phyloP scores from a whole-genome alignment of 2,113 vertebrate species.

The Oncorhynchus gorbuscha region DNA sequence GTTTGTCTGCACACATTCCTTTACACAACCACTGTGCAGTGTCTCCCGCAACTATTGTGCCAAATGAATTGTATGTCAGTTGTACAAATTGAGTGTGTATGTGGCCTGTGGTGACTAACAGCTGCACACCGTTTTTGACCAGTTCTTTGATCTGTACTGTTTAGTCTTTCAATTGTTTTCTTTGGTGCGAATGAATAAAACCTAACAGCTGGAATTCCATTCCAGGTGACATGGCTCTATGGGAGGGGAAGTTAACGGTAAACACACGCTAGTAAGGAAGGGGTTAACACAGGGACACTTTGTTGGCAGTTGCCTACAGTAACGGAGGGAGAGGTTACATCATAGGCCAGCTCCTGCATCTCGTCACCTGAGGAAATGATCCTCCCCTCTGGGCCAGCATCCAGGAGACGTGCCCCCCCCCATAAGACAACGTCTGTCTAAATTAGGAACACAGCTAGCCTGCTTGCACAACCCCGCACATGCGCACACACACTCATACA shows the following conservation, averaged over 20 bases:
- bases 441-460: conserved; percentile 27
- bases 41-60: too few species aligned
- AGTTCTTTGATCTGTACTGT: too few species aligned
- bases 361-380: conserved; percentile 36
- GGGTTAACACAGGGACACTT: neutral
- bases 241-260: neutral
- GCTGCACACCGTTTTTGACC: too few species aligned
- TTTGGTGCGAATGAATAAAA: too few species aligned
- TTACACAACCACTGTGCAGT: too few species aligned
- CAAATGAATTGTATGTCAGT: too few species aligned
- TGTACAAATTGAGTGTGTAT: too few species aligned
- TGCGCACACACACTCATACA: neutral
- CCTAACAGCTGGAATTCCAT: too few species aligned
- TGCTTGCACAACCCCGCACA: conserved; percentile 6
- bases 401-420: conserved; percentile 1
- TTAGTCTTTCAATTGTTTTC: too few species aligned
- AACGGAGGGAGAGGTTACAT: conserved; percentile 30
- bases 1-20: too few species aligned
- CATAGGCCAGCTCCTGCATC: conserved; percentile 27
- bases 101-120: too few species aligned
- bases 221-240: neutral
- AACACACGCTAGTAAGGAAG: neutral
- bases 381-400: conserved; percentile 7
- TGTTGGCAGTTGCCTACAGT: conserved; percentile 26
- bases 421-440: neutral